phyloP scores from a whole-genome alignment of 2,113 vertebrate species.

The Phocoena phocoena region DNA sequence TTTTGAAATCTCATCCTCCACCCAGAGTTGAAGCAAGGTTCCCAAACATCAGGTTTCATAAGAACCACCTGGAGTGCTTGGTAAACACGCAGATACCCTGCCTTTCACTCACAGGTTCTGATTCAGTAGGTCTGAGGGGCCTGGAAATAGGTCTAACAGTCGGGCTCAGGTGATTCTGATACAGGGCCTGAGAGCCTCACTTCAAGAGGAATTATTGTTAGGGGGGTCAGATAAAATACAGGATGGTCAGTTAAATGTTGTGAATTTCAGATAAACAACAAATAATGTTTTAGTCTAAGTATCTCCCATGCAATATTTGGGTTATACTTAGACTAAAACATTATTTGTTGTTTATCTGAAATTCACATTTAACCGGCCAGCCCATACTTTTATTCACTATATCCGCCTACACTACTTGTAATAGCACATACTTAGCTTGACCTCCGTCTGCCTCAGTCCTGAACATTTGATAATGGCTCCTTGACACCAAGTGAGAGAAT shows the following conservation, averaged over 20 bases:
- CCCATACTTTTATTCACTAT: neutral
- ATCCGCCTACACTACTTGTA: neutral
- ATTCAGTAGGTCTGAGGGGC: neutral
- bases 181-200: neutral
- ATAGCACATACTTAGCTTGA: neutral
- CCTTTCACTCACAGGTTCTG: neutral
- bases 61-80: accelerated
- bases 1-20: neutral
- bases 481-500: neutral
- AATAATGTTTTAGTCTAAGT: neutral
- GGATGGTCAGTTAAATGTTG: neutral
- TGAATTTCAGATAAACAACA: neutral
- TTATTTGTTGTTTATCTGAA: neutral
- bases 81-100: neutral
- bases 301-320: neutral
- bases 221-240: neutral
- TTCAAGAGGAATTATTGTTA: neutral
- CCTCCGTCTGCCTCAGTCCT: neutral
- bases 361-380: neutral
- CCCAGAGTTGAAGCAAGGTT: neutral
- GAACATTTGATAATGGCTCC: neutral
- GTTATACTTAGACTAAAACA: neutral
- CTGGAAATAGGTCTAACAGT: neutral
- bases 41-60: neutral
- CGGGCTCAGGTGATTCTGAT: neutral